Percentiles rank a stretch among this genome's conserved stretches.
These are phyloP conservation scores for Anolis apletophallus DNA, from an alignment of 2,797 vertebrate genomes.

Conservation along the genomic window DNA sequence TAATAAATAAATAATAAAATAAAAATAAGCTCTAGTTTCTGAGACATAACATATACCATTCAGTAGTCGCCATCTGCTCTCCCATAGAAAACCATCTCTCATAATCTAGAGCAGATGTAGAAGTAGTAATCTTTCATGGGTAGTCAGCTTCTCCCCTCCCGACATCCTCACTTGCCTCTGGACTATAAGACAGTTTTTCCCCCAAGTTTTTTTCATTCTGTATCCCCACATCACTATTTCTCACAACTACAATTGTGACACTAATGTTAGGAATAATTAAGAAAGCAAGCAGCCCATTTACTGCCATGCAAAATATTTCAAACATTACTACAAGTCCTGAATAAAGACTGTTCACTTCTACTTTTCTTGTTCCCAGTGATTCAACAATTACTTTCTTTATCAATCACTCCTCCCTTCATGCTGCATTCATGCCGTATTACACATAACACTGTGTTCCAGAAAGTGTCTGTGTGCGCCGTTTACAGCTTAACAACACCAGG, in stretches of 20 bases:
- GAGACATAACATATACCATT: no score
- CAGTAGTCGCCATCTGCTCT: no score
- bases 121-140: no score
- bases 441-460: constrained; percentile 30
- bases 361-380: not conserved
- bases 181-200: no score
- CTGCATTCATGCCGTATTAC: constrained; percentile 6
- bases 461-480: constrained; percentile 26
- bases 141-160: no score
- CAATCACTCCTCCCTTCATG: not conserved
- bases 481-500: constrained; percentile 55
- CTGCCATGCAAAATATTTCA: constrained; percentile 40
- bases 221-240: constrained; percentile 28
- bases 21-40: no score
- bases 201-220: constrained; percentile 49
- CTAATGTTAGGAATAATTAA: constrained; percentile 35
- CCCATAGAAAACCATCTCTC: no score
- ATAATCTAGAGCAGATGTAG: no score
- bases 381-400: constrained; percentile 30
- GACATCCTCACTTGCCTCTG: no score
- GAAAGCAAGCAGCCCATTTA: constrained; percentile 31
- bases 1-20: no score
- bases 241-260: constrained; percentile 36
- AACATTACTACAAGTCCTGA: constrained; percentile 36
- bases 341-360: rapidly evolving